These are phyloP conservation scores for Phataginus tetradactyla DNA, from an alignment of 2,797 vertebrate genomes.

Conservation along the genomic window DNA sequence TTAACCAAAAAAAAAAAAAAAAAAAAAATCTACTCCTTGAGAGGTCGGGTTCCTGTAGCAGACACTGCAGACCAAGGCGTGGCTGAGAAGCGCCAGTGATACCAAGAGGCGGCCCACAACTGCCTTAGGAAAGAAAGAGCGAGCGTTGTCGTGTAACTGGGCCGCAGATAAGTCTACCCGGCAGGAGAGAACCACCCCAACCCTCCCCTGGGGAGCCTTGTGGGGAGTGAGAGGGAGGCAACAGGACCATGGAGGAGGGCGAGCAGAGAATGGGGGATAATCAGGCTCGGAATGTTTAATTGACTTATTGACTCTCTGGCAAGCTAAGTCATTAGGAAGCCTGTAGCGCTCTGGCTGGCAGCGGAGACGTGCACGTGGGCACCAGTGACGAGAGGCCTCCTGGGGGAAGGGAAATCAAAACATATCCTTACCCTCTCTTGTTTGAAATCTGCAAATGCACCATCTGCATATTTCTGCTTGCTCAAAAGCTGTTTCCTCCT, in stretches of 20 bases:
- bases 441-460: constrained; percentile 91
- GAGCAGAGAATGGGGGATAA: constrained; percentile 76
- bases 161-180: constrained; percentile 76
- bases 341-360: constrained; percentile 83
- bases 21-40: constrained; percentile 52
- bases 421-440: constrained; percentile 93
- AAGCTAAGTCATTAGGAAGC: constrained; percentile 83
- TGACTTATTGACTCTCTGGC: constrained; percentile 84
- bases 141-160: constrained; percentile 56
- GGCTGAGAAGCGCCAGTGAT: constrained; percentile 58
- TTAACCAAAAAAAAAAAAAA: too few species aligned
- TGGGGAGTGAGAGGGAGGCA: constrained; percentile 66
- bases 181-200: constrained; percentile 78
- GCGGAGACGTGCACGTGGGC: constrained; percentile 83
- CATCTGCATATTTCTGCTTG: constrained; percentile 92
- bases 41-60: constrained; percentile 60
- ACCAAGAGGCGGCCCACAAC: constrained; percentile 59
- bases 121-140: constrained; percentile 74
- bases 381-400: constrained; percentile 83
- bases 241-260: constrained; percentile 67
- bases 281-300: constrained; percentile 84
- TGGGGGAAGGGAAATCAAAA: constrained; percentile 83
- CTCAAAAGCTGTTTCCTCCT: constrained; percentile 94
- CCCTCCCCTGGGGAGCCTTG: constrained; percentile 71
- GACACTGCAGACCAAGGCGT: constrained; percentile 53